A percentile compares a stretch with the other conserved stretches of the same genome.
phyloP scores from a whole-genome alignment of 2,888 invertebrate species.

The Drosophila bunnanda region DNA sequence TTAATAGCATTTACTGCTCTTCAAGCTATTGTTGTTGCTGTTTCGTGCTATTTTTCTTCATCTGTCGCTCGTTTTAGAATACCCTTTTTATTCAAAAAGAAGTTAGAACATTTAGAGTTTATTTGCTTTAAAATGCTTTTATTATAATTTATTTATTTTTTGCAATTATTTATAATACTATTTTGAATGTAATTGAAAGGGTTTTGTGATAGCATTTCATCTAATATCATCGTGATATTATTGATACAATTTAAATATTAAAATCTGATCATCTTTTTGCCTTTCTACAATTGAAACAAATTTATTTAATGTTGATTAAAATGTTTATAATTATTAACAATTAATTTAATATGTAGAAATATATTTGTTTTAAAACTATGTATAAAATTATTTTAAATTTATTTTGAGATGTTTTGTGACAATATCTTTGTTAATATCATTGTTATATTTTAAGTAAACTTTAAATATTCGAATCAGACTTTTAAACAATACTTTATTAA shows the following conservation, averaged over 20 bases:
- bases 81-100: too few relatives aligned
- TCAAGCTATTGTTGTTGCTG: conserved; percentile 35
- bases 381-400: too few relatives aligned
- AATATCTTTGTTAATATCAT: not conserved
- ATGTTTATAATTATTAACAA: too few relatives aligned
- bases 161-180: not conserved
- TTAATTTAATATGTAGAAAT: too few relatives aligned
- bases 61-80: conserved; percentile 33
- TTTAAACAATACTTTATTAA: not conserved
- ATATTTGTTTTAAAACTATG: too few relatives aligned
- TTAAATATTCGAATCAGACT: not conserved
- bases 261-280: too few relatives aligned
- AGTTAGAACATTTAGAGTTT: too few relatives aligned
- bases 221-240: not conserved
- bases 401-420: not conserved
- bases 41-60: conserved; percentile 56
- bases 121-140: not conserved
- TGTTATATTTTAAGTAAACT: not conserved
- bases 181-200: not conserved
- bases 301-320: too few relatives aligned
- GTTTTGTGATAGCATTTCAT: not conserved
- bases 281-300: too few relatives aligned
- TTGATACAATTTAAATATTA: not conserved
- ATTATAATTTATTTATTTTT: not conserved
- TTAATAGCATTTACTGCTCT: conserved; percentile 64